phyloP scores from a whole-genome alignment of 2,888 invertebrate genomes.

The Balanococcus diminutus region DNA sequence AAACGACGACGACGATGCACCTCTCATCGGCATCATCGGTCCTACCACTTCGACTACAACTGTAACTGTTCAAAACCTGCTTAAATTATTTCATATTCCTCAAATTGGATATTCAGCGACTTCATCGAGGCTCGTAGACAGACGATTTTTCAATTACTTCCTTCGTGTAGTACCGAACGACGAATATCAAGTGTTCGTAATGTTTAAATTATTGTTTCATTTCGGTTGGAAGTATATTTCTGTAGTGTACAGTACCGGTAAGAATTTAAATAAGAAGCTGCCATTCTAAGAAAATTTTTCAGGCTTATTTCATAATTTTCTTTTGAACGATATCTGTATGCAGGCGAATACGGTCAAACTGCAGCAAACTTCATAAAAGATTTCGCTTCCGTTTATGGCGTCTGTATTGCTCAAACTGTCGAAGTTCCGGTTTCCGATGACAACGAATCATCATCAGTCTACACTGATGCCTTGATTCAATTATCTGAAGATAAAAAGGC shows the following conservation, averaged over 20 bases:
- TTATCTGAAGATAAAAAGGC: slow-evolving; percentile 66
- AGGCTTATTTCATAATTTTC: too few species aligned
- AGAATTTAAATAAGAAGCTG: not conserved
- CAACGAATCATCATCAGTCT: slow-evolving; percentile 66
- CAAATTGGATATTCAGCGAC: slow-evolving; percentile 82
- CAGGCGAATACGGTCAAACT: slow-evolving; percentile 79
- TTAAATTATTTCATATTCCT: slow-evolving; percentile 69
- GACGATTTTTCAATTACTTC: slow-evolving; percentile 76
- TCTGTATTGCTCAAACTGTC: slow-evolving; percentile 75
- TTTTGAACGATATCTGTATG: not conserved
- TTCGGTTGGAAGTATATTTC: slow-evolving; percentile 82
- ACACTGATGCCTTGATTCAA: slow-evolving; percentile 66
- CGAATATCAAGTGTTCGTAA: slow-evolving; percentile 76
- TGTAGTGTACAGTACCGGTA: slow-evolving; percentile 77
- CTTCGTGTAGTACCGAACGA: slow-evolving; percentile 80
- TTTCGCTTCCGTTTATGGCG: slow-evolving; percentile 69
- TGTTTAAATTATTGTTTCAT: slow-evolving; percentile 71
- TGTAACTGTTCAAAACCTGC: slow-evolving; percentile 75
- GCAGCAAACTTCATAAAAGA: slow-evolving; percentile 77
- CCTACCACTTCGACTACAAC: slow-evolving; percentile 77
- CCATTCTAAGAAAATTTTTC: not conserved
- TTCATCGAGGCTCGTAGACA: slow-evolving; percentile 75
- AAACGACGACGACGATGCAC: not conserved
- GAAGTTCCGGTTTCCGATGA: slow-evolving; percentile 68
- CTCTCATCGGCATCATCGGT: slow-evolving; percentile 67